Evolutionary conservation across 2,888 invertebrate species (phyloP), one percentile per base, ranked within the genome.

Genomic region (Lamproptera curius): DNA sequence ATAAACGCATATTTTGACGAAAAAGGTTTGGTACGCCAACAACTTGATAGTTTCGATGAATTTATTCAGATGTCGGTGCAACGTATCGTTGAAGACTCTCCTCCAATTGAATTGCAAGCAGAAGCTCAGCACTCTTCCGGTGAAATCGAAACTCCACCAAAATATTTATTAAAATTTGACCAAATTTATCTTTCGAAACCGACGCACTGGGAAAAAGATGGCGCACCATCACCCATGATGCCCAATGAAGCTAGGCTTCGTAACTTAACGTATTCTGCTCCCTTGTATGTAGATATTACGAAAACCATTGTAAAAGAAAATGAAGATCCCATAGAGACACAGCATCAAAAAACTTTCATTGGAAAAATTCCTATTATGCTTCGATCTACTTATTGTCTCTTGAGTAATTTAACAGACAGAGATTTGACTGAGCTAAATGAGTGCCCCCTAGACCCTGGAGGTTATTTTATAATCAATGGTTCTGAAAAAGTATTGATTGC

Each of bases 121-220:
- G 99, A 99, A 88, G 97, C 98, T 0, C 99, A 99, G 73, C 99
- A 99, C 78, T 94, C 95, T 0, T 92, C 95, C 1, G 98, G 98
- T 31, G 95, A 96, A 89, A 93, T 98, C 33, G 97, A 97, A 82
- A 93, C 91, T 44, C 97, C 97, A 88, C 95, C 97, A 0, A 92
- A 95, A 53, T 99, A 97, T 84, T 85, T 96, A 31, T 77, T 99
- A 5, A 99, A 99, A 83, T 99, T 99, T 82, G 99, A 98, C 76
- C 99, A 99, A 86, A 99, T 99, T 73, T 99, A 99, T 75, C 81
- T 99, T 37, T 99, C 99, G 0, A 99, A 99, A 79, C 99, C 99
- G 1, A 99, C 99, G 5, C 99, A 99, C 90, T 99, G 99, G 99
- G 99, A 99, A 79, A 99, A 99, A 85, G 99, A 99, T 89, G 99